Evolutionary conservation across 2,113 vertebrate species (phyloP), one percentile per base, ranked within the genome.

Genomic region (Eublepharis macularius): DNA sequence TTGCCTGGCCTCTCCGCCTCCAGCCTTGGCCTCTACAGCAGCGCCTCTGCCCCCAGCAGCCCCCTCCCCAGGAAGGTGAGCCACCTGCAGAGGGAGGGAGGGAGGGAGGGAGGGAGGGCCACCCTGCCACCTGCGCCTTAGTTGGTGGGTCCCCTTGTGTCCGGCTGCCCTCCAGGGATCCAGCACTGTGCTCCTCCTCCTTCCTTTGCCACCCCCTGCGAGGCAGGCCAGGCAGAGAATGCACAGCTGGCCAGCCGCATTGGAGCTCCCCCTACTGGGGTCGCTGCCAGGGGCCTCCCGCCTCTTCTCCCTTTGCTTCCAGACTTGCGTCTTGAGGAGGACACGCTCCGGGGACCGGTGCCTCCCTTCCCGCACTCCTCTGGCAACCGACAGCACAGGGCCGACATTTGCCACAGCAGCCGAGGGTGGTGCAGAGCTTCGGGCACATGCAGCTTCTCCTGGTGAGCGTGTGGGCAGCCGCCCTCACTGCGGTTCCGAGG

Each of bases 1-100:
- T 95, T 96, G 26, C 97, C 97, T 45, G 97, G 97, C 96, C 92
- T 97, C 85, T 98, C 97, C 69, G 97, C 94, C 94, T 98, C 97
- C 63, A 98, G 96, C 94, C 96, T 98, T 88, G 97, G 97, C 94
- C 96, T 98, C 76, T 98, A 97, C 96, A 98, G 97, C 97, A 98
- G 97, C 21, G 96, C 97, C 85, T 98, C 98, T 0, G 98, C 97
- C 34, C 98, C 98, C 92, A 98, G 96, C 95, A 98, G 98, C 94
- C 98, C 98, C 49, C 94, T 97, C 93, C 95, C 96, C 68, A 95
- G 97, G 89, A 98, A 98, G 97, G 98, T 96, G 75, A 92, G 81
- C 0, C 0, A 1, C 36, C 7, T 6, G 66, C 63, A 1, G 36
- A 12, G 34, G 0, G 16, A 26, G 10, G 0, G 21, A 49, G 63